A percentile compares a stretch with the other conserved stretches of the same genome.
Conservation (phyloP, 2,113 vertebrate species). For the Calyptommatus sinebrachiatus region DNA sequence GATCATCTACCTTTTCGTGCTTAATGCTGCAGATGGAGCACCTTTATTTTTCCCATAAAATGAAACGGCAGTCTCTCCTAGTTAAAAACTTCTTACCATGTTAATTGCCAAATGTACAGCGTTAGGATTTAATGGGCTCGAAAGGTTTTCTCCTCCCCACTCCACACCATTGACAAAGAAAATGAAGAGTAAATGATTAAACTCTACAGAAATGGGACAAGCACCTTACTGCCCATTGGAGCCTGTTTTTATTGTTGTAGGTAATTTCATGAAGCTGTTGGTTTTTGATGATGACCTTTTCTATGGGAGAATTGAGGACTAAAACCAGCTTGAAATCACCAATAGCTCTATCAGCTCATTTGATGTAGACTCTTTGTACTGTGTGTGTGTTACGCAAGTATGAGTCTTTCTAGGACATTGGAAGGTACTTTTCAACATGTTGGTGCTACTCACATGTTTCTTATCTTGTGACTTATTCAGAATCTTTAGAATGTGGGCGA, state of each 20-base stretch:
- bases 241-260: conserved; percentile 3
- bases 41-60: conserved; percentile 50
- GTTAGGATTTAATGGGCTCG: conserved; percentile 23
- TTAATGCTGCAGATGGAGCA: not conserved
- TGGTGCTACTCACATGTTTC: not conserved
- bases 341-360: not conserved
- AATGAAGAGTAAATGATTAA: conserved; percentile 65
- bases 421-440: not conserved
- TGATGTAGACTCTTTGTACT: not conserved
- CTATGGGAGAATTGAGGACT: not conserved
- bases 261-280: not conserved
- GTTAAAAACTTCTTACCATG: conserved; percentile 12
- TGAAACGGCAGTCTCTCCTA: conserved; percentile 43
- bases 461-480: not conserved
- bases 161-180: not conserved
- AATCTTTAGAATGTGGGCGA: not conserved
- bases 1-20: not conserved
- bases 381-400: not conserved
- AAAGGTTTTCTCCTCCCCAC: conserved; percentile 36
- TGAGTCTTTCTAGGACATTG: not conserved
- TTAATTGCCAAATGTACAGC: not conserved
- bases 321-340: not conserved
- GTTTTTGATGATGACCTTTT: not conserved
- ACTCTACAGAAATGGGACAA: conserved; percentile 45
- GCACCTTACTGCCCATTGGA: conserved; percentile 30